Evolutionary conservation across 2,888 invertebrate genomes (phyloP), one percentile per base, ranked within the genome.

Genomic region (Drosophila pseudotakahashii): DNA sequence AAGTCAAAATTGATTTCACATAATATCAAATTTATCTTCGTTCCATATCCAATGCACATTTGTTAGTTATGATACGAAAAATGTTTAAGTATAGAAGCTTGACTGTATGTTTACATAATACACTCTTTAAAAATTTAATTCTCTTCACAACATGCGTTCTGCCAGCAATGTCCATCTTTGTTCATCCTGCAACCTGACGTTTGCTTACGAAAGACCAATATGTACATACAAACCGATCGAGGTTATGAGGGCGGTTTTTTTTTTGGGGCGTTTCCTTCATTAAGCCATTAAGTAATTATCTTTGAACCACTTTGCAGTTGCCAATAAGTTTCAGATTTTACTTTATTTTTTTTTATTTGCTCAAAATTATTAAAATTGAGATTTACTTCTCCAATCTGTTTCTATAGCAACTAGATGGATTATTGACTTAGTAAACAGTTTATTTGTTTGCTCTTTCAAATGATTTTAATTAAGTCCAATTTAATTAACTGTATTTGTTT

Each of bases 261-360:
- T 13, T 11, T n/a, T n/a, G n/a, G n/a, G 11, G 55, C 76, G 59
- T 54, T 32, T 60, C 66, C 68, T 70, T 57, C 78, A 78, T 79
- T 62, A 82, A 85, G 77, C 77, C 82, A 82, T 88, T 88, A 88
- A 85, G 85, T 81, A 88, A 88, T 81, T 81, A 85, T 75, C 60
- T 66, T 70, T 66, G 51, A 72, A 74, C 73, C 75, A 88, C 81
- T 88, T 79, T 57, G 54, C 67, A 57, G 47, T 48, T 57, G 53
- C 53, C 13, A 14, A 23, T 42, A 11, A 13, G 19, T 10, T 0
- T 4, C 3, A 11, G 7, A 30, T 30, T 1, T 7, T 30, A 30
- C 5, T 26, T 34, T 10, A 34, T 10, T 34, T 34, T 10, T 10
- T 3, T 9, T 34, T 10, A 34, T 32, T 9, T 10, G 3, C 10